phyloP scores from a whole-genome alignment of 2,113 vertebrate genomes.

The Cheilinus undulatus region DNA sequence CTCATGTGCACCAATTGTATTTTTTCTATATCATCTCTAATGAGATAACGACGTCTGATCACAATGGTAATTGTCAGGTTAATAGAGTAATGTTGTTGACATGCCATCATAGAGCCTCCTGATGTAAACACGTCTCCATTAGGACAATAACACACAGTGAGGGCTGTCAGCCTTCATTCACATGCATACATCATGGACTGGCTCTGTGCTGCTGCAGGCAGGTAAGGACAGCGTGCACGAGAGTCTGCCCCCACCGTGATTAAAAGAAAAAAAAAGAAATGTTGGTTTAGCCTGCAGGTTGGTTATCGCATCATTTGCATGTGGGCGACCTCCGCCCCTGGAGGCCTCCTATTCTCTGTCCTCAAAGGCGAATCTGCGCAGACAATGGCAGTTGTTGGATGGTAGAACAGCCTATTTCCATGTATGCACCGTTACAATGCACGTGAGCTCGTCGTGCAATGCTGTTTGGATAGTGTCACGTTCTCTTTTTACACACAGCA shows the following conservation, averaged over 20 bases:
- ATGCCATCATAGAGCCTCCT: neutral
- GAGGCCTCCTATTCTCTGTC: slow-evolving; percentile 71
- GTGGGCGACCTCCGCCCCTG: slow-evolving; percentile 75
- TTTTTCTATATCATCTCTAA: neutral
- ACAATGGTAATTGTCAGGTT: slow-evolving; percentile 10
- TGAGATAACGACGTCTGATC: neutral
- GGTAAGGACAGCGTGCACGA: slow-evolving; percentile 30
- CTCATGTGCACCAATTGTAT: neutral
- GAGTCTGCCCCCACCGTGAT: slow-evolving; percentile 35
- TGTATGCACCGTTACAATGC: slow-evolving; percentile 56
- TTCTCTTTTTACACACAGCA: slow-evolving; percentile 43
- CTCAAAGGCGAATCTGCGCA: slow-evolving; percentile 69
- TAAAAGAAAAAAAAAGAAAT: too few species aligned
- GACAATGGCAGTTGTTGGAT: slow-evolving; percentile 71
- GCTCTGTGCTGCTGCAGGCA: slow-evolving; percentile 29
- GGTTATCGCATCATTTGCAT: slow-evolving; percentile 73
- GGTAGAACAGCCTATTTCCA: slow-evolving; percentile 61
- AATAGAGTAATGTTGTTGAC: slow-evolving; percentile 14
- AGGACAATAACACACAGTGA: neutral
- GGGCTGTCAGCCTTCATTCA: neutral
- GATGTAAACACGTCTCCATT: neutral
- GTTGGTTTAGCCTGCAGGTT: slow-evolving; percentile 62
- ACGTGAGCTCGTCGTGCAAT: slow-evolving; percentile 32
- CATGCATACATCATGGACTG: neutral
- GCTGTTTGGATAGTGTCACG: slow-evolving; percentile 52